Conservation (phyloP, 2,113 vertebrate species). For the Potamarius usumacintae region DNA sequence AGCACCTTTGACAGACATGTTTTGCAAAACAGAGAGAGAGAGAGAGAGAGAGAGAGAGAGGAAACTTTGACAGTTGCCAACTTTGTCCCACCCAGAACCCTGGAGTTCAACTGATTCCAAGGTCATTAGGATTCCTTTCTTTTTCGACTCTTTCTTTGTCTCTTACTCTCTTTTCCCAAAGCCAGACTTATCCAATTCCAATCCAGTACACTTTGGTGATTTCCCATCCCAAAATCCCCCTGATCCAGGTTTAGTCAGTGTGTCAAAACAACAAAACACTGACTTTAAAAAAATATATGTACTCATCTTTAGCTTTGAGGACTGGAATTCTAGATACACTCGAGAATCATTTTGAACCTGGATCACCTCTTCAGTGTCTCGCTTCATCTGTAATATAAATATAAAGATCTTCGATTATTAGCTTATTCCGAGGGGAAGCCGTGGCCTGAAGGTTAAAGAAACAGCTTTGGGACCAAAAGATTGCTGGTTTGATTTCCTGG, state of each 20-base stretch:
- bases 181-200: background rate
- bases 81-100: conserved; percentile 71
- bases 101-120: conserved; percentile 76
- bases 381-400: too few relatives aligned
- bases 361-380: too few relatives aligned
- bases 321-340: background rate
- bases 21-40: background rate
- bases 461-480: too few relatives aligned
- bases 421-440: too few relatives aligned
- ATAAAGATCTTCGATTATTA: too few relatives aligned
- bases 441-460: too few relatives aligned
- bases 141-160: conserved; percentile 30
- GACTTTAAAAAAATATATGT: background rate
- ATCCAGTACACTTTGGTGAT: background rate
- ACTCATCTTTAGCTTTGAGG: background rate
- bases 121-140: conserved; percentile 64
- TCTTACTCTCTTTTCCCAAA: conserved; percentile 51
- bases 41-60: background rate
- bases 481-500: too few relatives aligned
- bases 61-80: conserved; percentile 66
- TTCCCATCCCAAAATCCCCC: background rate
- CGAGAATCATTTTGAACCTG: background rate
- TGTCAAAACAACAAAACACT: background rate
- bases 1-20: background rate
- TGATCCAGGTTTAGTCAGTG: background rate